Base-by-base conservation (phyloP, 2,888 invertebrate genomes). In the Crossocerus cetratus region DNA sequence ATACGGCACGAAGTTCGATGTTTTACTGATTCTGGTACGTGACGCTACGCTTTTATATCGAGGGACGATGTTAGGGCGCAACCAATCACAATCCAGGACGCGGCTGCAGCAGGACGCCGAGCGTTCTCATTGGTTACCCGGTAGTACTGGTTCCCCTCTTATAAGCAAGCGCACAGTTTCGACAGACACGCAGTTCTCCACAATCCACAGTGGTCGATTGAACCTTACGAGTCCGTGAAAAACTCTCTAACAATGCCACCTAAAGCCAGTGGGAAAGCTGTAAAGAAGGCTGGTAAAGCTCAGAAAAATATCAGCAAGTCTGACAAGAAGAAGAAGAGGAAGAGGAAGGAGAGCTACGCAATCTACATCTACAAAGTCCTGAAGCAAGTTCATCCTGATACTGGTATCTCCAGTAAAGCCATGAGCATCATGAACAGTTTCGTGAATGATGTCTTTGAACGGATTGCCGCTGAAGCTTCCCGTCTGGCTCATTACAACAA, bases 301-400 rank as follows among this genome's bases (percentile, higher is more conserved):
- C 91, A 91, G 75, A 91, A 90, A 79, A 84, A 83, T 0, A 90
- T 90, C 44, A 84, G 86, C 3, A 90, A 90, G 71, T 80, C 85
- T 2, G 91, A 91, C 69, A 91, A 90, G 82, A 84, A 82, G 65
- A 81, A 74, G 65, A 88, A 88, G 65, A 87, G 87, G 74, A 86
- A 86, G 73, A 88, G 87, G 86, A 91, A 91, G 86, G 89, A 91
- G 75, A 86, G 87, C 61, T 91, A 90, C 74, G 87, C 89, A 14
- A 90, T 91, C 72, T 92, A 91, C 86, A 91, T 92, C 83, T 92
- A 92, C 88, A 92, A 92, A 79, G 92, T 92, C 2, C 80, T 92
- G 83, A 92, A 92, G 83, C 92, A 92, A 80, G 91, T 91, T 21
- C 92, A 92, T 80, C 92, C 92, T 8, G 92, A 92, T 81, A 92